Conservation (phyloP, 2,113 vertebrate species). For the Cervus canadensis region DNA sequence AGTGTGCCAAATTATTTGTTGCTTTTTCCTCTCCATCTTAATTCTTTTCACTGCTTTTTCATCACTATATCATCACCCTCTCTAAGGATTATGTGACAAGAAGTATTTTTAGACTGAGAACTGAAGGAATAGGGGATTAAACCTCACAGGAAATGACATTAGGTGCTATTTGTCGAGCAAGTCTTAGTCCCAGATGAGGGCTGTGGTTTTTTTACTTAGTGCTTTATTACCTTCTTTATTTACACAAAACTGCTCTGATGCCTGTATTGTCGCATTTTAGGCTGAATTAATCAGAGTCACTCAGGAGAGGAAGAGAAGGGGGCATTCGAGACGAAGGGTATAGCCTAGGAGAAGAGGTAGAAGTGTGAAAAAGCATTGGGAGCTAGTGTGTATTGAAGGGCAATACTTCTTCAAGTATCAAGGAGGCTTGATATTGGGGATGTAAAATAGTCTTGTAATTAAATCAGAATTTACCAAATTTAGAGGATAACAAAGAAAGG, state of each 20-base stretch:
- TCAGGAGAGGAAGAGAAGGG: not conserved
- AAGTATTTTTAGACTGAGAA: constrained; percentile 26
- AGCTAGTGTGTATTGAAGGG: not conserved
- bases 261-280: not conserved
- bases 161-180: not conserved
- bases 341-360: not conserved
- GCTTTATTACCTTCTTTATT: not conserved
- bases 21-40: not conserved
- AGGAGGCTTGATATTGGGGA: not conserved
- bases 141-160: not conserved
- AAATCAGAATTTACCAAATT: not conserved
- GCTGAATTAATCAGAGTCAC: not conserved
- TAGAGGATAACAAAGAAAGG: not conserved
- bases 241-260: not conserved
- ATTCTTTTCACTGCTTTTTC: not conserved
- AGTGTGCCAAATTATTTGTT: not conserved
- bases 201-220: not conserved
- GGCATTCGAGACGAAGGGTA: not conserved
- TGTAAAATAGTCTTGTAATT: not conserved
- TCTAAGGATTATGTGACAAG: not conserved
- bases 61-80: not conserved
- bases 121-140: not conserved
- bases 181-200: not conserved
- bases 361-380: not conserved
- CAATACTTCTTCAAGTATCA: not conserved